Evolutionary conservation across 1,140 invertebrate species (phyloP).

Genomic region (Drosophila insularis): DNA sequence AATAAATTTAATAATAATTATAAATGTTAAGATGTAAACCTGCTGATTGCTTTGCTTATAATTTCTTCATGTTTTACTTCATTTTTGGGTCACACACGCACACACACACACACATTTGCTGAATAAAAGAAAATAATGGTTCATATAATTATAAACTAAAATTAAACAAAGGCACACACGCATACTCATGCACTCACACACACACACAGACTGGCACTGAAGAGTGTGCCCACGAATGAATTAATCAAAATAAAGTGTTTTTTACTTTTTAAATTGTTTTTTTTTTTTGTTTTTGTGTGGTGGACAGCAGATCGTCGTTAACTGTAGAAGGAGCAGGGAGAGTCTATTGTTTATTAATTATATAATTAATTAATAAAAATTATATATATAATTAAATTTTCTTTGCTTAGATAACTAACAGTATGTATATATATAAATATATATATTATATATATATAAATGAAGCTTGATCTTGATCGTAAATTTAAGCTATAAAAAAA

Average conservation of each 20-base stretch:
- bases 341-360: background rate
- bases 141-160: constrained; percentile 45
- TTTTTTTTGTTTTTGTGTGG: background rate
- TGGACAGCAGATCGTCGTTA: background rate
- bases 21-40: background rate
- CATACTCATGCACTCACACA: constrained; percentile 20
- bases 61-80: background rate
- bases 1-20: too few species aligned
- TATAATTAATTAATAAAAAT: background rate
- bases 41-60: constrained; percentile 2
- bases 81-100: background rate
- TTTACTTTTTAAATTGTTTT: background rate
- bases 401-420: background rate
- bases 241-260: constrained; percentile 12
- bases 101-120: background rate
- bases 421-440: constrained; percentile 6
- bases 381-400: constrained; percentile 14
- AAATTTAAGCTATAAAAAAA: constrained; percentile 41
- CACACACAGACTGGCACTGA: constrained; percentile 4
- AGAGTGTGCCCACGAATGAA: constrained; percentile 4
- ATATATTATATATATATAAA: constrained; percentile 12
- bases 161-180: constrained; percentile 53
- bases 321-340: background rate
- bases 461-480: constrained; percentile 27
- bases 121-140: background rate